phyloP scores from a whole-genome alignment of 2,797 vertebrate genomes.

The Steatocranus sp. region DNA sequence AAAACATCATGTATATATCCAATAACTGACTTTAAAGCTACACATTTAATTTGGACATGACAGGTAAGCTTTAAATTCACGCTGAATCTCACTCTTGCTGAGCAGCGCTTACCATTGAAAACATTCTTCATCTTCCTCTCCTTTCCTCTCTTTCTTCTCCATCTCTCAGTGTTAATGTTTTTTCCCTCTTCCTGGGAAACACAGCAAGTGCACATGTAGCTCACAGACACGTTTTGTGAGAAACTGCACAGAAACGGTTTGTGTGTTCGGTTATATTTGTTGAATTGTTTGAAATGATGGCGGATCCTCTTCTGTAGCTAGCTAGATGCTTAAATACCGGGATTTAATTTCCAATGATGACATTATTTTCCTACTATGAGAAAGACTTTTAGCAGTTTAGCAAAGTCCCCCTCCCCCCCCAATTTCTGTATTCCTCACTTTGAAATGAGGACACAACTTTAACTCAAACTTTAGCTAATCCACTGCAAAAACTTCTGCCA shows the following conservation, averaged over 20 bases:
- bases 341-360: neutral
- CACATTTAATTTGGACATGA: neutral
- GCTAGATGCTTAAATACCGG: rapidly evolving
- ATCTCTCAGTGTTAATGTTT: neutral
- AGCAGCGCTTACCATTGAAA: neutral
- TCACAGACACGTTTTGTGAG: neutral
- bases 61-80: neutral
- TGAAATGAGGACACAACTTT: neutral
- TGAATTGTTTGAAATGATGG: neutral
- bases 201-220: neutral
- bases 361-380: neutral
- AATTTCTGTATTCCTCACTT: neutral
- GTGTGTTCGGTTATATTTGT: neutral
- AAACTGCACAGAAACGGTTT: neutral
- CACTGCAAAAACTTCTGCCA: neutral
- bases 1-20: neutral
- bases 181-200: neutral
- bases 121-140: neutral
- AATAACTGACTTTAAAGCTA: neutral
- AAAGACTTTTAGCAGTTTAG: neutral
- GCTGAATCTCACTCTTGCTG: neutral
- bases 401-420: neutral
- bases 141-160: neutral
- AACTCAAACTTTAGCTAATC: neutral
- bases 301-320: neutral